Evolutionary conservation across 2,888 invertebrate species (phyloP).

Genomic region (Thalpophila matura): DNA sequence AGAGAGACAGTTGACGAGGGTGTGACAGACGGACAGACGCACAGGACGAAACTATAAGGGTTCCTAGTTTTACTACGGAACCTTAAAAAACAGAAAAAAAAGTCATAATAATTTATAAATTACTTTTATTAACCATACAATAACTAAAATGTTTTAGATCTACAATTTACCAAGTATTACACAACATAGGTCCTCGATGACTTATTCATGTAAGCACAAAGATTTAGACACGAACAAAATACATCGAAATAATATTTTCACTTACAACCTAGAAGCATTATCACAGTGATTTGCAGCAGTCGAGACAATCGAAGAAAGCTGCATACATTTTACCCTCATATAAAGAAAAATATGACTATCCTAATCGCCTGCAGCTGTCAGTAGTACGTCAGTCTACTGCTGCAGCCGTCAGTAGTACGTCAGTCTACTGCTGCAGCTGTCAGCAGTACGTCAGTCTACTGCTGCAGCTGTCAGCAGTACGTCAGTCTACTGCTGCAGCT

Average conservation of each 20-base stretch:
- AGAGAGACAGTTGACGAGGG: too few species aligned
- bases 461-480: too few species aligned
- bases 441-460: too few species aligned
- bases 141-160: constrained; percentile 31
- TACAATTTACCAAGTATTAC: constrained; percentile 38
- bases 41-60: too few species aligned
- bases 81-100: constrained; percentile 24
- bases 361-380: too few species aligned
- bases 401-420: too few species aligned
- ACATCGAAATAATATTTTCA: constrained; percentile 46
- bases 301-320: constrained; percentile 38
- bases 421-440: too few species aligned
- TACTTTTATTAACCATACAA: constrained; percentile 53
- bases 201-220: constrained; percentile 39
- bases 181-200: constrained; percentile 27
- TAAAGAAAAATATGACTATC: constrained; percentile 10
- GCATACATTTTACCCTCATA: constrained; percentile 36
- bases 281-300: constrained; percentile 67
- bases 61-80: background rate
- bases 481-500: too few species aligned
- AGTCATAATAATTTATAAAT: constrained; percentile 25
- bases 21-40: too few species aligned
- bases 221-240: constrained; percentile 42
- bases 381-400: too few species aligned
- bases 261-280: constrained; percentile 66